Evolutionary conservation across 2,888 invertebrate genomes (phyloP).

Genomic region (Panopea generosa): DNA sequence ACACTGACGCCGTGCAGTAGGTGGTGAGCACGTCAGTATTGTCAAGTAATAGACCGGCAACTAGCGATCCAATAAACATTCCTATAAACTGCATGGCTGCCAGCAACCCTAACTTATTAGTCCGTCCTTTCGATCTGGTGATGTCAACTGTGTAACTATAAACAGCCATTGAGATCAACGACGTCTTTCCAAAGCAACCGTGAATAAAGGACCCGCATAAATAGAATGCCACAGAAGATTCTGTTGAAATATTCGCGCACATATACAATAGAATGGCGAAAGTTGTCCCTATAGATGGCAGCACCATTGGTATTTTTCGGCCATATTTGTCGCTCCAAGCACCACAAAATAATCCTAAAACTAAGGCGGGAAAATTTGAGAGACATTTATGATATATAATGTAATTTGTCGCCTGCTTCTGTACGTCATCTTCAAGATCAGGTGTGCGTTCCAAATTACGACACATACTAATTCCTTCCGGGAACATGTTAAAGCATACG

Average conservation of each 20-base stretch:
- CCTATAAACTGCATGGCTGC: constrained; percentile 84
- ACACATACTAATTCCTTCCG: constrained; percentile 62
- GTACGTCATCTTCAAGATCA: constrained; percentile 74
- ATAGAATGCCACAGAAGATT: constrained; percentile 73
- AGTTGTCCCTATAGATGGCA: constrained; percentile 80
- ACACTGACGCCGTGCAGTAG: constrained; percentile 75
- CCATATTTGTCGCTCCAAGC: constrained; percentile 83
- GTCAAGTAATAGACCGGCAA: constrained; percentile 75
- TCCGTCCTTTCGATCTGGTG: constrained; percentile 78
- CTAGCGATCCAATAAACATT: constrained; percentile 80
- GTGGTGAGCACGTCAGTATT: constrained; percentile 73
- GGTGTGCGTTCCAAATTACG: constrained; percentile 54
- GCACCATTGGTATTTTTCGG: constrained; percentile 79
- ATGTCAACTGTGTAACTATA: constrained; percentile 84
- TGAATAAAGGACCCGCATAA: constrained; percentile 80
- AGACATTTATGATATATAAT: constrained; percentile 79
- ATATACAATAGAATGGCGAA: constrained; percentile 82
- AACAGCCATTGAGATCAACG: constrained; percentile 84
- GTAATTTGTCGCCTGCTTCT: constrained; percentile 77
- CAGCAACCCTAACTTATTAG: constrained; percentile 77
- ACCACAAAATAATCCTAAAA: constrained; percentile 82
- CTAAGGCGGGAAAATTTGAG: constrained; percentile 80
- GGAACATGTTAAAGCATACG: constrained; percentile 71
- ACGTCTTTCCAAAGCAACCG: constrained; percentile 84
- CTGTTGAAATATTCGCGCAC: constrained; percentile 64